Percentiles rank a stretch among this genome's conserved stretches.
Evolutionary conservation across 2,113 vertebrate species (phyloP).

Genomic region (Apaloderma vittatum): DNA sequence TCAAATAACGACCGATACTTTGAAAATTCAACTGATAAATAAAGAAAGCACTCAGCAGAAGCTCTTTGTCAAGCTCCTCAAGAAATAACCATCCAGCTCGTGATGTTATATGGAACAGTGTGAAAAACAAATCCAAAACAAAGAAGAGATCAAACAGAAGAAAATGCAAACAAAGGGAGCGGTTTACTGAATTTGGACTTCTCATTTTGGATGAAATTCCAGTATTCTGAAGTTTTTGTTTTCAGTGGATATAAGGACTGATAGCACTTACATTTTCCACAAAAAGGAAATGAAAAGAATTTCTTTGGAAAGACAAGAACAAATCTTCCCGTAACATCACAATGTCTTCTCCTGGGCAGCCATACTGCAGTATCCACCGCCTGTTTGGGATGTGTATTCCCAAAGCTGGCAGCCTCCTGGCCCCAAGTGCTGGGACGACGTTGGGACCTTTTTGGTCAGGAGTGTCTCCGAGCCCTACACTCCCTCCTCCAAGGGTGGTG

Average conservation of each 20-base stretch:
- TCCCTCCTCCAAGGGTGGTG: not conserved
- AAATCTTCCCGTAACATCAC: not conserved
- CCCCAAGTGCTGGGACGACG: fast-evolving
- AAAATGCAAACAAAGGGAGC: not conserved
- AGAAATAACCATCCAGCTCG: not conserved
- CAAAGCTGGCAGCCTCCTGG: not conserved
- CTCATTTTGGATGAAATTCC: not conserved
- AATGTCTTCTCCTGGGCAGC: fast-evolving
- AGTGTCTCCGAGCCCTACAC: fast-evolving
- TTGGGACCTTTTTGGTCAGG: not conserved
- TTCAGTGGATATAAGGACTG: not conserved
- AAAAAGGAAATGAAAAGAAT: not conserved
- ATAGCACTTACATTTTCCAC: not conserved
- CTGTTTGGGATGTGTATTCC: fast-evolving
- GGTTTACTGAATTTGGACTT: not conserved
- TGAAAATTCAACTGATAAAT: not conserved
- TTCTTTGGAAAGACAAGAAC: not conserved
- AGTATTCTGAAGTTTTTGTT: not conserved
- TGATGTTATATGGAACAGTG: not conserved
- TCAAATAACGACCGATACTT: not conserved
- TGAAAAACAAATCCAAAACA: not conserved
- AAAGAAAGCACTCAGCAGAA: not conserved
- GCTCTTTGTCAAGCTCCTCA: not conserved
- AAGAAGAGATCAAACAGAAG: not conserved
- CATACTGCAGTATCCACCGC: not conserved